These are phyloP conservation scores for Lutraria lutraria DNA, from an alignment of 2,888 invertebrate genomes.

Conservation along the genomic window DNA sequence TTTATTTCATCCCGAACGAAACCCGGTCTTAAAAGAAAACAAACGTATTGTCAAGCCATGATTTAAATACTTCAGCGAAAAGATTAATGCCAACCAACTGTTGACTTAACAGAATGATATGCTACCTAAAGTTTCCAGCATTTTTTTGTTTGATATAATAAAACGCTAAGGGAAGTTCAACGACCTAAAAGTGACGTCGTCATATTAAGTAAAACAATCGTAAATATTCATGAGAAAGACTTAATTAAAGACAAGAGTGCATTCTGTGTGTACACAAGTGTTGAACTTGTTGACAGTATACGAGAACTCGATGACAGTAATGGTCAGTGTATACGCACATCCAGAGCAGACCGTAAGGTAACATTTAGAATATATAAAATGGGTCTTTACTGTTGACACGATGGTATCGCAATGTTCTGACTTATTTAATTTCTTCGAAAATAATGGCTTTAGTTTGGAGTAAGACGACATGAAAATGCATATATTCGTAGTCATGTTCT, in stretches of 20 bases:
- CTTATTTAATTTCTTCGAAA: no score
- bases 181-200: neutral
- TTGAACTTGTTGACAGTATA: neutral
- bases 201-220: neutral
- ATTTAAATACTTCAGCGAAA: slow-evolving; percentile 44
- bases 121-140: slow-evolving; percentile 15
- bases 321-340: neutral
- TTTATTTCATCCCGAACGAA: slow-evolving; percentile 42
- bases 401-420: no score
- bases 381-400: no score
- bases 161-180: neutral
- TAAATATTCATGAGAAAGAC: neutral
- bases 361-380: no score
- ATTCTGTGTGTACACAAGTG: neutral
- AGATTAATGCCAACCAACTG: slow-evolving; percentile 55
- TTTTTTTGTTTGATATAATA: slow-evolving; percentile 14
- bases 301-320: neutral
- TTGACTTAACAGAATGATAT: slow-evolving; percentile 22
- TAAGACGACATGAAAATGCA: no score
- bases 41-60: slow-evolving; percentile 53
- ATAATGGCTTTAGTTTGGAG: no score
- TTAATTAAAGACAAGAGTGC: neutral
- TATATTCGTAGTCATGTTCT: no score
- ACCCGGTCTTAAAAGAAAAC: slow-evolving; percentile 49
- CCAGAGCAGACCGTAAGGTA: no score